phyloP scores from a whole-genome alignment of 2,797 vertebrate species.

The Hippopotamyrus pictus region DNA sequence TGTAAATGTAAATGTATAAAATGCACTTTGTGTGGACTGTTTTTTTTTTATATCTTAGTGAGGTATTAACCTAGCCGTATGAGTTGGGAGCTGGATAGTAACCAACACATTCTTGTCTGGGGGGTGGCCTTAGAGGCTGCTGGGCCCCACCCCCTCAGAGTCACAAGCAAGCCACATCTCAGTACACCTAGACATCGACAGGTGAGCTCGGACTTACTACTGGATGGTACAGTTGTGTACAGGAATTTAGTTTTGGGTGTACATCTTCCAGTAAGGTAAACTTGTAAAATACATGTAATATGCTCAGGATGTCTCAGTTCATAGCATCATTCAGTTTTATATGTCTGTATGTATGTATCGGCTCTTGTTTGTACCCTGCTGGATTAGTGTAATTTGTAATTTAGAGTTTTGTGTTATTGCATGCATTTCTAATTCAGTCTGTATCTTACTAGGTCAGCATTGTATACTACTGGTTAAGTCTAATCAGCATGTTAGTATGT shows the following conservation, averaged over 20 bases:
- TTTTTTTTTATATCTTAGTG: constrained; percentile 39
- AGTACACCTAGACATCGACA: neutral
- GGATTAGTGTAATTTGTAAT: neutral
- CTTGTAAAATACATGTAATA: neutral
- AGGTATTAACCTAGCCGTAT: constrained; percentile 62
- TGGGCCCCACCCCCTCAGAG: neutral
- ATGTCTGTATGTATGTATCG: neutral
- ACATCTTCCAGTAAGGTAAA: neutral
- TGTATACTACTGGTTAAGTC: neutral
- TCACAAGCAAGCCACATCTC: neutral
- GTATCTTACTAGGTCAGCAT: neutral
- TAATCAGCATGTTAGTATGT: neutral
- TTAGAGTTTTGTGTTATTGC: neutral
- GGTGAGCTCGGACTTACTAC: constrained; percentile 9
- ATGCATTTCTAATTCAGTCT: neutral
- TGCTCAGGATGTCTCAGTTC: neutral
- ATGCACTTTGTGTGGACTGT: neutral
- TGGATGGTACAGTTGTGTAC: neutral
- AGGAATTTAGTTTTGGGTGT: neutral
- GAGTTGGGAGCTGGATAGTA: constrained; percentile 30
- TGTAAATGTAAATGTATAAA: neutral
- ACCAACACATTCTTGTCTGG: constrained; percentile 63
- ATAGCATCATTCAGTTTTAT: neutral
- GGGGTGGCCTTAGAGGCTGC: neutral
- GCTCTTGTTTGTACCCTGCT: neutral